A percentile compares a stretch with the other conserved stretches of the same genome.
Evolutionary conservation across 2,797 vertebrate species (phyloP).

Genomic region (Natrix natrix): DNA sequence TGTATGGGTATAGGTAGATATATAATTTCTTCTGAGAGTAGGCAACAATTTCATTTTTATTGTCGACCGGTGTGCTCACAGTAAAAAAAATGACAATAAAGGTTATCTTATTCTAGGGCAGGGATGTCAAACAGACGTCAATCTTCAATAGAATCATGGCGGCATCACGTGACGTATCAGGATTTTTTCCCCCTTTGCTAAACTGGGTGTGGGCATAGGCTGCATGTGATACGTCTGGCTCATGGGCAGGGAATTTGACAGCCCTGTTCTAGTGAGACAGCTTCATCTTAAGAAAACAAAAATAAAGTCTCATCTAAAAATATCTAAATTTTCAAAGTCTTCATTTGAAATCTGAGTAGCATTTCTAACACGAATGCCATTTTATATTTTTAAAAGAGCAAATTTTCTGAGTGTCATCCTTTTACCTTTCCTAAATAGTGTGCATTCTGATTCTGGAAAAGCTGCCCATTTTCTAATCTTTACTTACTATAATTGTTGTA

Average conservation of each 20-base stretch:
- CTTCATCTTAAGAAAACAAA: not conserved
- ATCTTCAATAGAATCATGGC: too few species aligned
- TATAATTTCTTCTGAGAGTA: too few species aligned
- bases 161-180: too few species aligned
- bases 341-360: slow-evolving; percentile 19
- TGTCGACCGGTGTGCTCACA: too few species aligned
- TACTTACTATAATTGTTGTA: not conserved
- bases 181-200: too few species aligned
- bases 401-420: slow-evolving; percentile 14
- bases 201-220: too few species aligned
- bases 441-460: slow-evolving; percentile 2
- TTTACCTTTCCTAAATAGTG: not conserved
- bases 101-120: not conserved
- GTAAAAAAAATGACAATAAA: too few species aligned
- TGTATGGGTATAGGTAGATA: too few species aligned
- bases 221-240: too few species aligned
- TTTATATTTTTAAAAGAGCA: slow-evolving; percentile 15
- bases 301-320: slow-evolving; percentile 18
- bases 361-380: slow-evolving; percentile 26
- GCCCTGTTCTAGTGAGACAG: not conserved
- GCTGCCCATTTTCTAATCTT: not conserved
- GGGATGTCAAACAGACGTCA: too few species aligned
- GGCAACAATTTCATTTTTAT: too few species aligned
- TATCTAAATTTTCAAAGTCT: slow-evolving; percentile 34
- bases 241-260: too few species aligned